Base-by-base conservation (phyloP, 1,140 invertebrate species). In the Micrasema minimum region DNA sequence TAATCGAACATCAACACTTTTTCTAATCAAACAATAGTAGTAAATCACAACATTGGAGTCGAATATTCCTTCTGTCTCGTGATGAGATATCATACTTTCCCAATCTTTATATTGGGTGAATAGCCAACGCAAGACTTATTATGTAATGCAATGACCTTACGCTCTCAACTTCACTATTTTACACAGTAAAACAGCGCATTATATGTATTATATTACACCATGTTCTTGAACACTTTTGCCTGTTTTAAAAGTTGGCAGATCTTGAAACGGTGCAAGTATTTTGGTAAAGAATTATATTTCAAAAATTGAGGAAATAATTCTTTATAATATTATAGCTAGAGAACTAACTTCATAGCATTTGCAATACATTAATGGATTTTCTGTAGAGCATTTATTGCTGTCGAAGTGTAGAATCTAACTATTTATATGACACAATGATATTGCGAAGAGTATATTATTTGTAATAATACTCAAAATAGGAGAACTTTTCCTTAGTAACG, bases 31-130 rank as follows among this genome's bases (percentile, higher is more conserved):
- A 75, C 67, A 71, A 69, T 72, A 72, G 69, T 67, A 38, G 50
- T 75, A 75, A 75, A 75, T 75, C 74, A 75, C 74, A 75, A 75
- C 74, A 72, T 75, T 72, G 74, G 74, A 75, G 74, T 75, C 71
- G 70, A 75, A 75, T 72, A 75, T 68, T 55, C 55, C 26, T 62
- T 74, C 66, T 71, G 73, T 75, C 69, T 75, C 66, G 67, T 71
- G 59, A 66, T 57, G 53, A 59, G 55, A 59, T 41, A 55, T 55
- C 51, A 31, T 55, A 23, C 23, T 35, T 55, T 26, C 26, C 51
- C 51, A 35, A 55, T 23, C 26, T 14, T 14, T 16, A 14, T 31
- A 16, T 31, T 16, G 26, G 23, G 51, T n/a, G 16, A 16, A 2
- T 46, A 31, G 26, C 18, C 18, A 11, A 20, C 51, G 26, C 26